Percentiles rank a stretch among this genome's conserved stretches.
These are phyloP conservation scores for Lepidonotus clava DNA, from an alignment of 2,888 invertebrate genomes.

Conservation along the genomic window DNA sequence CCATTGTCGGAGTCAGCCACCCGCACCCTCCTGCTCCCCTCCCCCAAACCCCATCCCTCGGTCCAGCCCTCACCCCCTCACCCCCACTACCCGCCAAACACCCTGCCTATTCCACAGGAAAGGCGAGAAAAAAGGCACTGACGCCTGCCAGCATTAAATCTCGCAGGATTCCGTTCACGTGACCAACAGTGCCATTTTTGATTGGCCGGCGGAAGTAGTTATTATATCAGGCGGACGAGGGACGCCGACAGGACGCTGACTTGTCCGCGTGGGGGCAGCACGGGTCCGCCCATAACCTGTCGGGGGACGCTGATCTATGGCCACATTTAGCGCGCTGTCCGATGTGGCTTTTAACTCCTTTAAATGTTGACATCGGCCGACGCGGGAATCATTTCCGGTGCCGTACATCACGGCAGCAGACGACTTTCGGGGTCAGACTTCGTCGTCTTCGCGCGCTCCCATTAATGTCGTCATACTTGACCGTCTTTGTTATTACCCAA, in stretches of 20 bases:
- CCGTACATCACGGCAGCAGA: neutral
- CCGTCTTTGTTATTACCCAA: conserved; percentile 32
- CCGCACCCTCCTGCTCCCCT: neutral
- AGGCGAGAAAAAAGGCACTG: too few relatives aligned
- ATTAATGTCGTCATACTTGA: conserved; percentile 32
- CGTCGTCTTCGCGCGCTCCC: neutral
- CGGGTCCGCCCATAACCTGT: conserved; percentile 1
- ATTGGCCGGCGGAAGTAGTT: conserved; percentile 44
- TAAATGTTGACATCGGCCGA: conserved; percentile 30
- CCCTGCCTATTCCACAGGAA: neutral
- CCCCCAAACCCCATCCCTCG: neutral
- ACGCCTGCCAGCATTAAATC: conserved; percentile 31
- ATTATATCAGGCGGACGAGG: conserved; percentile 17
- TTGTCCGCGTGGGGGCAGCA: neutral
- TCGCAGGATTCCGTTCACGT: conserved; percentile 32
- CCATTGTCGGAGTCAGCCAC: conserved; percentile 13
- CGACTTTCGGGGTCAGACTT: conserved; percentile 10
- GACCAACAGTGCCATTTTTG: neutral
- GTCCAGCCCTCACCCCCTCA: neutral
- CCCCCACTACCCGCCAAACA: neutral
- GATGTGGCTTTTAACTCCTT: conserved; percentile 43
- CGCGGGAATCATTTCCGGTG: neutral
- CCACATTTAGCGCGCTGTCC: conserved; percentile 25
- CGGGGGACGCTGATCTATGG: neutral
- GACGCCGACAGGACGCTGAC: conserved; percentile 3